Percentiles rank a stretch among this genome's conserved stretches.
Evolutionary conservation across 2,797 vertebrate genomes (phyloP).

Genomic region (Eutrigla gurnardus): DNA sequence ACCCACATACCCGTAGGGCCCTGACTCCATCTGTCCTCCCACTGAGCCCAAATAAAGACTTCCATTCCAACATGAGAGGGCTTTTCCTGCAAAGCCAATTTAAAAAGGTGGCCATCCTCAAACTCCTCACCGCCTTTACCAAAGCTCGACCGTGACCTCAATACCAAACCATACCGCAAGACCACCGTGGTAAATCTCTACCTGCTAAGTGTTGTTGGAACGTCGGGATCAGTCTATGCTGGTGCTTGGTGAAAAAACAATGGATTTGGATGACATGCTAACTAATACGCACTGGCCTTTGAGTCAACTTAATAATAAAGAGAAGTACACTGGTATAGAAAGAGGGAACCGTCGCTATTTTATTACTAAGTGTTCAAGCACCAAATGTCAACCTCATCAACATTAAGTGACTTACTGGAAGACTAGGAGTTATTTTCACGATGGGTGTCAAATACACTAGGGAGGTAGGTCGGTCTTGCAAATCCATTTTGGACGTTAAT

Average conservation of each 20-base stretch:
- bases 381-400: not conserved
- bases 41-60: slow-evolving; percentile 68
- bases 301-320: slow-evolving; percentile 1
- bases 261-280: not conserved
- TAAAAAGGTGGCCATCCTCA: slow-evolving; percentile 35
- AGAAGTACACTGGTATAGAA: not conserved
- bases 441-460: too few species aligned
- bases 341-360: not conserved
- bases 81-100: slow-evolving; percentile 49
- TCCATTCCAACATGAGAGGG: slow-evolving; percentile 63
- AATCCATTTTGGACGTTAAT: not conserved
- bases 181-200: slow-evolving; percentile 13
- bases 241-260: not conserved
- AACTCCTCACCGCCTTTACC: slow-evolving; percentile 17
- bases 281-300: slow-evolving; percentile 16
- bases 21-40: slow-evolving; percentile 74
- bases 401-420: not conserved
- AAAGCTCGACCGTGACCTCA: slow-evolving; percentile 4
- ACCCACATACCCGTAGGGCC: slow-evolving; percentile 65
- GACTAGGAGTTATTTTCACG: too few species aligned
- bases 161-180: slow-evolving; percentile 16
- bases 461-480: not conserved
- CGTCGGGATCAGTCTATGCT: not conserved
- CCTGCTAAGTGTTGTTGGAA: not conserved
- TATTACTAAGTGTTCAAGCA: not conserved